phyloP scores from a whole-genome alignment of 2,888 invertebrate species.

The Synanthedon andrenaeformis region DNA sequence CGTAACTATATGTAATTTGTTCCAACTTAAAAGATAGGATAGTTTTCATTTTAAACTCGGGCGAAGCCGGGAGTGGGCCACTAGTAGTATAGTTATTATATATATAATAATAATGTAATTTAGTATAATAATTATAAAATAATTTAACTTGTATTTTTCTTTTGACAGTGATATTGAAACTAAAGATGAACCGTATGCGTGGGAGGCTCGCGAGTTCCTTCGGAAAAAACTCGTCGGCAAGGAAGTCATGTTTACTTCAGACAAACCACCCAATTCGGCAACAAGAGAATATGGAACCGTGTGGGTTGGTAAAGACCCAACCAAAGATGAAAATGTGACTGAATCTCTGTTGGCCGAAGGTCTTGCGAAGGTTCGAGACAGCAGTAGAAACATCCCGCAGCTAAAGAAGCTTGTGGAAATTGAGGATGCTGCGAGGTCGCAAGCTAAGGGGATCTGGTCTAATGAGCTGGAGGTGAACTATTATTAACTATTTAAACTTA shows the following conservation, averaged over 20 bases:
- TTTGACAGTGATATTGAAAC: constrained; percentile 72
- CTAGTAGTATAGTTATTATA: too few relatives aligned
- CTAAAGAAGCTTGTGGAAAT: constrained; percentile 80
- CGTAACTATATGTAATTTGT: too few relatives aligned
- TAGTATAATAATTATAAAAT: too few relatives aligned
- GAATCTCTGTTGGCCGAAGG: constrained; percentile 92
- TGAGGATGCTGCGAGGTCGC: constrained; percentile 90
- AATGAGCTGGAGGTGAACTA: constrained; percentile 35
- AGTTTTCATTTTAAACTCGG: too few relatives aligned
- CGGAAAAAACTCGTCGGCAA: constrained; percentile 93
- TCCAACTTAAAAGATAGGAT: too few relatives aligned
- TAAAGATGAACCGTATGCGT: constrained; percentile 94
- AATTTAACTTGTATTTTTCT: too few relatives aligned
- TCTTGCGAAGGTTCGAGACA: constrained; percentile 80
- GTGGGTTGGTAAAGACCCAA: constrained; percentile 84
- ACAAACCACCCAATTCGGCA: constrained; percentile 85
- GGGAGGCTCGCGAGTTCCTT: constrained; percentile 97
- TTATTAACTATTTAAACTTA: not conserved
- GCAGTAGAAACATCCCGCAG: constrained; percentile 73
- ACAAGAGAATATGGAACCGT: constrained; percentile 88
- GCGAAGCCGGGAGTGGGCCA: too few relatives aligned
- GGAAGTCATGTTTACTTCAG: constrained; percentile 86
- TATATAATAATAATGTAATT: too few relatives aligned
- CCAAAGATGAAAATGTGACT: constrained; percentile 87
- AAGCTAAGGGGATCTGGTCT: constrained; percentile 88